phyloP scores from a whole-genome alignment of 2,113 vertebrate species.

The Thunnus maccoyii region DNA sequence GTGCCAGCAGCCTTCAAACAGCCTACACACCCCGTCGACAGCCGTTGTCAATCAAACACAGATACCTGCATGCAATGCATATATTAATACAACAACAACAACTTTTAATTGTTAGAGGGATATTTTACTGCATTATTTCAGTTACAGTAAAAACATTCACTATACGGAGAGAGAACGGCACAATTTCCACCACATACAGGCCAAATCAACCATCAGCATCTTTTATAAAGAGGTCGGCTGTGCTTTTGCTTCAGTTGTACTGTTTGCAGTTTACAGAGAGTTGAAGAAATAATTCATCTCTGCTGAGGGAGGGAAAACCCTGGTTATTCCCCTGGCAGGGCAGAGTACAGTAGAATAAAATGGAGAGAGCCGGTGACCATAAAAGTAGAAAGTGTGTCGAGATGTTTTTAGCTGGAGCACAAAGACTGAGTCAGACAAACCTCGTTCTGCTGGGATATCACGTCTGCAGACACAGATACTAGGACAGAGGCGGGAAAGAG shows the following conservation, averaged over 20 bases:
- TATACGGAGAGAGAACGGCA: neutral
- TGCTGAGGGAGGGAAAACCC: constrained; percentile 45
- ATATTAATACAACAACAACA: no score
- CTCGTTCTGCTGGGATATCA: constrained; percentile 57
- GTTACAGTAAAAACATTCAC: neutral
- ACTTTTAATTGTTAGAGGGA: neutral
- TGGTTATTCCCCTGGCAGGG: constrained; percentile 44
- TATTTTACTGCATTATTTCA: neutral
- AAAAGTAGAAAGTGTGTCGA: constrained; percentile 60
- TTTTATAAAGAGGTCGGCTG: neutral
- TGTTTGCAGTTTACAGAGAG: neutral
- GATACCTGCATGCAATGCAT: no score
- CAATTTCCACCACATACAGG: neutral
- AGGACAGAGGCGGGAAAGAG: neutral
- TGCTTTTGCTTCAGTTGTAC: neutral
- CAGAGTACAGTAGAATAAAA: constrained; percentile 51
- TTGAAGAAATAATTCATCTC: constrained; percentile 39
- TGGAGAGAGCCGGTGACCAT: constrained; percentile 45
- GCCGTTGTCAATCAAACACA: no score
- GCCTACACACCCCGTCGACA: no score
- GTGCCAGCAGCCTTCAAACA: constrained; percentile 8
- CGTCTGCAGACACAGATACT: constrained; percentile 52
- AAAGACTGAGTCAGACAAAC: constrained; percentile 57
- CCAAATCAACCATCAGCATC: constrained; percentile 1
- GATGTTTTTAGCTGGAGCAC: constrained; percentile 64